phyloP scores from a whole-genome alignment of 30 jellyfish, hydroid and myxozoan species.

The Aurelia coerulea region DNA sequence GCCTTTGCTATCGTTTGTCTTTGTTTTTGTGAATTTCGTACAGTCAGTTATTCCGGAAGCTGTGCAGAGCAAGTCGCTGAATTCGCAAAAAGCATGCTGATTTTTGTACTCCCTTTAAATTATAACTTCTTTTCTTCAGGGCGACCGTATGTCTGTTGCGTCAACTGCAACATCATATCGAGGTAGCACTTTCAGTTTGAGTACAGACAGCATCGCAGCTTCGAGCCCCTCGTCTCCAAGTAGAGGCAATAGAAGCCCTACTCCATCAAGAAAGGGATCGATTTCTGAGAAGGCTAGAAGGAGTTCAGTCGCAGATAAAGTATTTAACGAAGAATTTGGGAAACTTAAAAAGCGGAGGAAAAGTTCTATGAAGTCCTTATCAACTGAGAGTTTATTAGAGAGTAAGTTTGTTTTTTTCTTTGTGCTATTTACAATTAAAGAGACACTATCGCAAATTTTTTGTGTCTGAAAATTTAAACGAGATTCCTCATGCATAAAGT shows the following conservation, averaged over 20 bases:
- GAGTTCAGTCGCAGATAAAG: slow-evolving; percentile 82
- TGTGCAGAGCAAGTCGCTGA: no score
- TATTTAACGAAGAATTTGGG: slow-evolving; percentile 76
- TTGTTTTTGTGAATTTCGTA: no score
- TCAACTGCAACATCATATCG: slow-evolving; percentile 77
- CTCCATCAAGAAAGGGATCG: slow-evolving; percentile 49
- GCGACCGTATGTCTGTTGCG: slow-evolving; percentile 78
- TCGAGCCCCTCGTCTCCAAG: slow-evolving; percentile 38
- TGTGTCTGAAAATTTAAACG: no score
- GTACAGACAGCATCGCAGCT: slow-evolving; percentile 66
- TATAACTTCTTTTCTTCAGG: slow-evolving; percentile 28
- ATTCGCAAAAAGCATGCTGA: no score
- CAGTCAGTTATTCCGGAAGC: no score
- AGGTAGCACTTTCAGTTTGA: slow-evolving; percentile 73
- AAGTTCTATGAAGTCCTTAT: slow-evolving; percentile 61
- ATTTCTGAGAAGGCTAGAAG: slow-evolving; percentile 66
- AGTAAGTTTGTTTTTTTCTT: slow-evolving; percentile 22
- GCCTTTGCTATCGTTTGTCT: no score
- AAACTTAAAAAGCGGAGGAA: slow-evolving; percentile 49
- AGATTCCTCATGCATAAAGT: no score
- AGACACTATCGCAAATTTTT: no score
- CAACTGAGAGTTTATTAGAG: slow-evolving; percentile 81
- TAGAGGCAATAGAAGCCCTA: slow-evolving; percentile 53
- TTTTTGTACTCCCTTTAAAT: no score
- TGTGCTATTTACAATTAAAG: no score